These are phyloP conservation scores for Imbricaverruca yamaguchii DNA, from an alignment of 2,888 invertebrate genomes.

Conservation along the genomic window DNA sequence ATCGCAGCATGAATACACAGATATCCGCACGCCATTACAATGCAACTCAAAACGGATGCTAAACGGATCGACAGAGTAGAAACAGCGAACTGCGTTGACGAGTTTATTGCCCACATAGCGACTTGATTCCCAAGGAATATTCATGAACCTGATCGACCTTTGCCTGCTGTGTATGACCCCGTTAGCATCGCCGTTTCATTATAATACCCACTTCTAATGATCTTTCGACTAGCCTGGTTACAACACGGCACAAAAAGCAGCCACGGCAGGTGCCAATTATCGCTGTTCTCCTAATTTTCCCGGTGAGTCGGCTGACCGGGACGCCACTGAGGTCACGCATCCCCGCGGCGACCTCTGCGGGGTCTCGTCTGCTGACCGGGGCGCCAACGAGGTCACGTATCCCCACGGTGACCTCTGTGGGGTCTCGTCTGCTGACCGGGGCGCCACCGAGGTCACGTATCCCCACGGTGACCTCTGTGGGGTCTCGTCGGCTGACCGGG, in stretches of 20 bases:
- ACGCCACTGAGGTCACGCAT: background rate
- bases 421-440: too few species aligned
- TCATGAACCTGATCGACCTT: background rate
- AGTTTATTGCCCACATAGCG: too few species aligned
- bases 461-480: too few species aligned
- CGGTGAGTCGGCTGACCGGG: background rate
- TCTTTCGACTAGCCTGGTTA: background rate
- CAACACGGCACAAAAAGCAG: background rate
- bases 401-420: too few species aligned
- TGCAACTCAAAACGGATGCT: too few species aligned
- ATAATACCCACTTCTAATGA: slow-evolving; percentile 8
- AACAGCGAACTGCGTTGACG: too few species aligned
- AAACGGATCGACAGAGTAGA: too few species aligned
- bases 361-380: background rate
- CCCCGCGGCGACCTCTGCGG: background rate
- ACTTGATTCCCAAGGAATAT: background rate
- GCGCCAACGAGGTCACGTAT: background rate
- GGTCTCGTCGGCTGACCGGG: too few species aligned
- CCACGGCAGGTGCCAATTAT: background rate
- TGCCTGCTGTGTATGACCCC: background rate
- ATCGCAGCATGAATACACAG: too few species aligned
- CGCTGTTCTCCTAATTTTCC: background rate
- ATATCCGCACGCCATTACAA: too few species aligned
- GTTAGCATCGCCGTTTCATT: background rate
- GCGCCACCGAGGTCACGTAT: too few species aligned